Percentiles rank a stretch among this genome's conserved stretches.
These are phyloP conservation scores for Elephas maximus DNA, from an alignment of 2,113 vertebrate species.

Conservation along the genomic window DNA sequence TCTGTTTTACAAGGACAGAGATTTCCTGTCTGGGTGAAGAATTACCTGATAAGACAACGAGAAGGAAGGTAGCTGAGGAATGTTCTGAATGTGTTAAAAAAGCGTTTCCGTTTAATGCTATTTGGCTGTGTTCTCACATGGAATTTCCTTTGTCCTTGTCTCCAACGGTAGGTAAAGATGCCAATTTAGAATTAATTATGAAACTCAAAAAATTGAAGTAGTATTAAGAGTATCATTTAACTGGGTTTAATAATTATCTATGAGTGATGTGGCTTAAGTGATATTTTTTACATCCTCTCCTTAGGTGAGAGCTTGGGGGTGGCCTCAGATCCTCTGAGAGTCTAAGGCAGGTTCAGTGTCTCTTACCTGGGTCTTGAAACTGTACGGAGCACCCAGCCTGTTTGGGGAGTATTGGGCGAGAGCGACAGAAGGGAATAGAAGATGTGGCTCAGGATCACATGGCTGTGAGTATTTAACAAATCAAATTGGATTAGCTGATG, in stretches of 20 bases:
- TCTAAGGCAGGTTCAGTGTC: rapidly evolving
- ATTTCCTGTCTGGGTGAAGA: background rate
- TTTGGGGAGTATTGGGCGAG: background rate
- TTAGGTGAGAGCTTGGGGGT: background rate
- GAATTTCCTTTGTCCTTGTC: background rate
- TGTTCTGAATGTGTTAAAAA: rapidly evolving
- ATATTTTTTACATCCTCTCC: background rate
- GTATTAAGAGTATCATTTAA: background rate
- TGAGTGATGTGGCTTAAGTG: background rate
- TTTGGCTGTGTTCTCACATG: background rate
- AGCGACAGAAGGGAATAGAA: background rate
- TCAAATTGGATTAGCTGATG: background rate
- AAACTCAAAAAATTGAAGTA: background rate
- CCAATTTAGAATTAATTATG: background rate
- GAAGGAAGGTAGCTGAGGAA: background rate
- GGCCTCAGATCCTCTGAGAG: background rate
- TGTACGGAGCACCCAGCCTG: rapidly evolving
- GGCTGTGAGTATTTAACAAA: no score
- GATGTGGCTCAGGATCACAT: rapidly evolving
- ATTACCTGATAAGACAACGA: rapidly evolving
- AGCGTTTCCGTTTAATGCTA: rapidly evolving
- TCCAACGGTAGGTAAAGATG: background rate
- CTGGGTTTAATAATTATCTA: rapidly evolving
- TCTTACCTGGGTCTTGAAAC: rapidly evolving
- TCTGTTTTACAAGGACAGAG: rapidly evolving